phyloP scores from a whole-genome alignment of 2,113 vertebrate genomes.

The Gila orcuttii region DNA sequence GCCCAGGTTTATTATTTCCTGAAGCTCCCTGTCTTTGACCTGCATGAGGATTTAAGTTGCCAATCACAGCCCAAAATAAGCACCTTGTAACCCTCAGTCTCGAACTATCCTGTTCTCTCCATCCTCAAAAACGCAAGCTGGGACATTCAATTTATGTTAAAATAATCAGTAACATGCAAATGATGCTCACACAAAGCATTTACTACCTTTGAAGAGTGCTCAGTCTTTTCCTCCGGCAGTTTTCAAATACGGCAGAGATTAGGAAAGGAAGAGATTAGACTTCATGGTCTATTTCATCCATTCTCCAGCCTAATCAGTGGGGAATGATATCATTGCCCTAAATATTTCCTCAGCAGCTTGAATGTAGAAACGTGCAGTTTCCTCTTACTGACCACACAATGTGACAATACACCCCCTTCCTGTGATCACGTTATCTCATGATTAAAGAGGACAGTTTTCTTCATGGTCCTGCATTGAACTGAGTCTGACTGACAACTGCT shows the following conservation, averaged over 20 bases:
- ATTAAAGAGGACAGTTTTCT: slow-evolving; percentile 18
- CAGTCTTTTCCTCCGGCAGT: slow-evolving; percentile 27
- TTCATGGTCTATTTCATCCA: slow-evolving; percentile 59
- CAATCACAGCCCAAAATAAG: slow-evolving; percentile 40
- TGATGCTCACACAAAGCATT: slow-evolving; percentile 17
- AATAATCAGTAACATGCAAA: slow-evolving; percentile 62
- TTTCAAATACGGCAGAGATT: slow-evolving; percentile 52
- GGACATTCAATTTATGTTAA: slow-evolving; percentile 59
- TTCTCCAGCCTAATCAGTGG: slow-evolving; percentile 63
- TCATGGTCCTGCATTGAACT: slow-evolving; percentile 21
- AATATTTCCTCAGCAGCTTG: slow-evolving; percentile 47
- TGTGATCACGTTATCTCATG: slow-evolving; percentile 9
- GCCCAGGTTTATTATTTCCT: slow-evolving; percentile 57
- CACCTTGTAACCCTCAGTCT: slow-evolving; percentile 50
- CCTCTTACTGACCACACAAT: slow-evolving; percentile 40
- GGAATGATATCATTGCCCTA: slow-evolving; percentile 49
- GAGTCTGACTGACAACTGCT: background rate
- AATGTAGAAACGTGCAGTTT: slow-evolving; percentile 51
- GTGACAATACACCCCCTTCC: slow-evolving; percentile 13
- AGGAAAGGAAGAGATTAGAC: slow-evolving; percentile 61
- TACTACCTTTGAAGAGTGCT: slow-evolving; percentile 24
- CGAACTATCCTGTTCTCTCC: slow-evolving; percentile 53
- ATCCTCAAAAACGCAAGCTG: slow-evolving; percentile 44
- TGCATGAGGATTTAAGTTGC: slow-evolving; percentile 36
- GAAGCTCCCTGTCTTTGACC: slow-evolving; percentile 46